phyloP scores from a whole-genome alignment of 2,888 invertebrate species.

The Synergus japonicus region DNA sequence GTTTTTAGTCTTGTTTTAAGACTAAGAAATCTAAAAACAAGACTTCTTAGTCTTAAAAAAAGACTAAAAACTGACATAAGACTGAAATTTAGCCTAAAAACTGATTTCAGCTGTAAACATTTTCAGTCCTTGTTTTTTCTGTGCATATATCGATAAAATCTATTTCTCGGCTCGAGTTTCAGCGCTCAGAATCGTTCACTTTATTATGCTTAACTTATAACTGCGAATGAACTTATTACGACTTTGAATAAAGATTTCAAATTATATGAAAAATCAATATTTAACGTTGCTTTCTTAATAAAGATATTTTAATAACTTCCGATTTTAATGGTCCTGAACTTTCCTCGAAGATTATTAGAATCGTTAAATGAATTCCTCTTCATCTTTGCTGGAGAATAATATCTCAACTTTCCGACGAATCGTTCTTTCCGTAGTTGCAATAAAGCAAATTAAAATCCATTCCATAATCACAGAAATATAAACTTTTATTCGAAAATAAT shows the following conservation, averaged over 20 bases:
- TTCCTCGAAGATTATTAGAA: not conserved
- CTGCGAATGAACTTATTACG: not conserved
- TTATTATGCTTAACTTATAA: not conserved
- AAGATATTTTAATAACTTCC: not conserved
- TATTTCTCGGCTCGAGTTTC: not conserved
- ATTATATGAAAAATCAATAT: not conserved
- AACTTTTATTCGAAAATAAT: not conserved
- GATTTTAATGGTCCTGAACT: not conserved
- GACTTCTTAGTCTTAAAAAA: too few species aligned
- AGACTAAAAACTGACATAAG: too few species aligned
- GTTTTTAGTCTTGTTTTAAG: too few species aligned
- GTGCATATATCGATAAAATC: not conserved
- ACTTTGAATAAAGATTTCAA: not conserved
- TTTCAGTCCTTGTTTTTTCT: too few species aligned
- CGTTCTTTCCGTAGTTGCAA: not conserved
- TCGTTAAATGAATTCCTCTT: not conserved
- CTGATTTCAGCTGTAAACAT: too few species aligned
- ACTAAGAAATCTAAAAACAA: too few species aligned
- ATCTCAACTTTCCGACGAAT: not conserved
- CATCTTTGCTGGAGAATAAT: not conserved
- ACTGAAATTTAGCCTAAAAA: too few species aligned
- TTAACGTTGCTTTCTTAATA: not conserved
- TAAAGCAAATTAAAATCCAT: not conserved
- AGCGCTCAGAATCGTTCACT: not conserved
- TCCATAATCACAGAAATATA: not conserved